Percentiles rank a stretch among this genome's conserved stretches.
These are phyloP conservation scores for Oscarella lobularis DNA, from an alignment of 37 sponge, comb jelly and placozoan species.

Conservation along the genomic window DNA sequence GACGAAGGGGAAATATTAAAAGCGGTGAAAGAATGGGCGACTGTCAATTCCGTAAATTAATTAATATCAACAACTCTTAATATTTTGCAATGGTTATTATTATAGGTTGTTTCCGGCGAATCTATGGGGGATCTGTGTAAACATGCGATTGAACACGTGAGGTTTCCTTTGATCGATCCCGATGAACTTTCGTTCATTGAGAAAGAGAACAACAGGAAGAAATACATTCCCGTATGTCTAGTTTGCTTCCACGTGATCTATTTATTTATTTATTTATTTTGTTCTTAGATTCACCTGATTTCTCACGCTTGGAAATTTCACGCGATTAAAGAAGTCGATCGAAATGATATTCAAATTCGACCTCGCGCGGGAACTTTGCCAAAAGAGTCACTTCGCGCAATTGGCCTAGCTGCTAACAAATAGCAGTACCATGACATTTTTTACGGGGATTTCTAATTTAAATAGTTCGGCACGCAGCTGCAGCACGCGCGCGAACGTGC, in stretches of 20 bases:
- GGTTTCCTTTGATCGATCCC: conserved; percentile 77
- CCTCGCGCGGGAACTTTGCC: conserved; percentile 81
- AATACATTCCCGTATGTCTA: conserved; percentile 85
- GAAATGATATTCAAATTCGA: conserved; percentile 52
- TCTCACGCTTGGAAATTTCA: conserved; percentile 95
- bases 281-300: conserved; percentile 60
- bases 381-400: conserved; percentile 23
- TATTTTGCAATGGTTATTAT: neutral
- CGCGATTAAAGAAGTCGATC: conserved; percentile 66
- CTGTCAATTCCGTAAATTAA: conserved; percentile 77
- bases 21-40: conserved; percentile 88
- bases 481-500: too few relatives aligned
- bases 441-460: too few relatives aligned
- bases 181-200: conserved; percentile 74
- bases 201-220: conserved; percentile 73
- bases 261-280: neutral
- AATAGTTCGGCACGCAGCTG: too few relatives aligned
- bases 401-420: conserved; percentile 27
- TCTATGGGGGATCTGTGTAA: conserved; percentile 58
- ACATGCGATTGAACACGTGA: conserved; percentile 68
- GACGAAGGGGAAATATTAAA: conserved; percentile 83
- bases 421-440: too few relatives aligned
- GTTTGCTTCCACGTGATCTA: neutral
- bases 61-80: too few relatives aligned
- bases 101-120: conserved; percentile 73